Base-by-base conservation (phyloP, 2,888 invertebrate genomes). In the Nomada fucata region DNA sequence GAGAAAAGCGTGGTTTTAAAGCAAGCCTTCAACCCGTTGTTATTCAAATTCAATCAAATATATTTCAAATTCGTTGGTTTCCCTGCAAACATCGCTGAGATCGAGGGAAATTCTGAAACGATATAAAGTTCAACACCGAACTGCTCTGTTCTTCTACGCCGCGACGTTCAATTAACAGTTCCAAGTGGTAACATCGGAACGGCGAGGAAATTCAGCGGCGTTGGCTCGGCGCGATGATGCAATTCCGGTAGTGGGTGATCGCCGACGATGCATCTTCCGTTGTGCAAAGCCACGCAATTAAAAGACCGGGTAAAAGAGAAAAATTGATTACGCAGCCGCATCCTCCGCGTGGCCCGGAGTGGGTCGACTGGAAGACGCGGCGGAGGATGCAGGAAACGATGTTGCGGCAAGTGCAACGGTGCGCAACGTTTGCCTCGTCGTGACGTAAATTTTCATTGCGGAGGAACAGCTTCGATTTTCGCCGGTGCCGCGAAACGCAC, bases 251-350 rank as follows among this genome's bases (percentile, higher is more conserved):
- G 72, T 55, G 47, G 42, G 50, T 20, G 55, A 57, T 50, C 50
- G 55, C 42, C 53, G 29, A 55, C 69, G 50, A 52, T 60, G 65
- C 2, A 53, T 79, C 65, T 71, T 80, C 44, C 57, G 18, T 64
- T 60, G 71, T 70, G 71, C 53, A 71, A 77, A 11, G 1, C 18
- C 4, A 23, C 5, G 60, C 67, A 63, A 72, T 78, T 71, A 71
- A 67, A 55, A 72, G 71, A n/a, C 47, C 53, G 71, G 13, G 60
- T 42, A 53, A 79, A 36, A 36, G 36, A 7, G 7, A 36, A 29
- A 81, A 81, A 73, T 80, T 81, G 73, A 81, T 81, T 81, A 80
- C 81, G 81, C 81, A 81, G 81, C 36, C 63, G 59, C 81, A 81
- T 80, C 81, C 81, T 80, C 65, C 18, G 57, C 44, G 44, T 20